Evolutionary conservation across 2,888 invertebrate species (phyloP).

Genomic region (Drosophila robusta): DNA sequence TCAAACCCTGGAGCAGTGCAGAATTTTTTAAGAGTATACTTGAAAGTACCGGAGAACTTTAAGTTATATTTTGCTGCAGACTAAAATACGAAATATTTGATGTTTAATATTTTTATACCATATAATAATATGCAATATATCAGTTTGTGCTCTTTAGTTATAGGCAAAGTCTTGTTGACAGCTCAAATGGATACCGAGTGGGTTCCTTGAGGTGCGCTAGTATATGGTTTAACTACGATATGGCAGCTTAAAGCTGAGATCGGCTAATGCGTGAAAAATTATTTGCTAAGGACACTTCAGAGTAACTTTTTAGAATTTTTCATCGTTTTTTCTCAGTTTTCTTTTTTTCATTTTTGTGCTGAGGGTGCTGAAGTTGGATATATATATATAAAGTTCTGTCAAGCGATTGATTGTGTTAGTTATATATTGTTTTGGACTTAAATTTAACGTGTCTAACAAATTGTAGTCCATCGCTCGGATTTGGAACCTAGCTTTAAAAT

Average conservation of each 20-base stretch:
- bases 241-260: slow-evolving; percentile 59
- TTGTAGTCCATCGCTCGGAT: slow-evolving; percentile 38
- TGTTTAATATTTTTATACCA: slow-evolving; percentile 8
- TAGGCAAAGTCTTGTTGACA: slow-evolving; percentile 40
- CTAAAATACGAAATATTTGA: slow-evolving; percentile 7
- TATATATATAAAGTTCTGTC: slow-evolving; percentile 4
- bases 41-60: slow-evolving; percentile 16
- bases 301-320: slow-evolving; percentile 49
- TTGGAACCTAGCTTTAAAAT: slow-evolving; percentile 46
- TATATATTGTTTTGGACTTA: slow-evolving; percentile 13
- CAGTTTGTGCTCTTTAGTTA: slow-evolving; percentile 37
- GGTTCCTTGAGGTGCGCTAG: slow-evolving; percentile 28
- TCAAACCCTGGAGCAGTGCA: slow-evolving; percentile 36
- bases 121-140: slow-evolving; percentile 22
- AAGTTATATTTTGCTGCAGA: too few species aligned
- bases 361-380: slow-evolving; percentile 35
- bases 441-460: slow-evolving; percentile 12
- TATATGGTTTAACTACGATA: slow-evolving; percentile 15
- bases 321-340: background rate
- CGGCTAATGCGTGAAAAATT: slow-evolving; percentile 25
- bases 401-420: slow-evolving; percentile 27
- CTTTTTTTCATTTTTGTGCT: slow-evolving; percentile 10
- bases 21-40: slow-evolving; percentile 16
- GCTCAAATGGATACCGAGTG: slow-evolving; percentile 4
- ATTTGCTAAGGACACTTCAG: slow-evolving; percentile 75